phyloP scores from a whole-genome alignment of 2,113 vertebrate genomes.

The Ammodytes marinus region DNA sequence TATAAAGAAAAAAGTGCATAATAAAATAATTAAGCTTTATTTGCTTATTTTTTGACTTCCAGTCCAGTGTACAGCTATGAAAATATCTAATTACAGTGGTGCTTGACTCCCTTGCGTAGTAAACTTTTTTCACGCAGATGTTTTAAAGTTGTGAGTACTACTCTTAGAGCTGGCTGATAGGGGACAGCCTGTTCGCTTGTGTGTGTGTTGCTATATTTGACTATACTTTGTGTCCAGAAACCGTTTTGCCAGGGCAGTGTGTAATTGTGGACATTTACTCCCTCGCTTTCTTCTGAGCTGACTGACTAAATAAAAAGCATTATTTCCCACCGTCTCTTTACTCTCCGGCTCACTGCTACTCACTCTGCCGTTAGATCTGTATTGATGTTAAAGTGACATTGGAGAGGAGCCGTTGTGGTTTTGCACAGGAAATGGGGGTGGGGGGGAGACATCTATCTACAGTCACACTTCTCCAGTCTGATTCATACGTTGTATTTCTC shows the following conservation, averaged over 20 bases:
- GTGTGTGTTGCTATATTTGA: slow-evolving; percentile 31
- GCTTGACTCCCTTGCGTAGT: not conserved
- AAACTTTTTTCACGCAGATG: slow-evolving; percentile 11
- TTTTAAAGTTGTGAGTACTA: not conserved
- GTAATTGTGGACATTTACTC: slow-evolving; percentile 44
- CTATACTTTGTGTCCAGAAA: not conserved
- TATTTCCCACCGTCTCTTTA: not conserved
- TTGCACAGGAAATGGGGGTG: slow-evolving; percentile 44
- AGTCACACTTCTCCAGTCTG: slow-evolving; percentile 4
- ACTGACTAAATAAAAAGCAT: not conserved
- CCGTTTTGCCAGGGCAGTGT: slow-evolving; percentile 13
- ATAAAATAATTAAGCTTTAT: too few relatives aligned
- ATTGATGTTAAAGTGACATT: not conserved
- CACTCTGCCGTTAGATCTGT: not conserved
- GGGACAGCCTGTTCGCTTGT: not conserved
- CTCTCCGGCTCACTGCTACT: not conserved
- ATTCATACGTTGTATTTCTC: slow-evolving; percentile 10
- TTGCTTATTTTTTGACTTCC: too few relatives aligned
- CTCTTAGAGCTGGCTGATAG: not conserved
- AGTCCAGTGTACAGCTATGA: not conserved
- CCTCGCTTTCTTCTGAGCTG: not conserved
- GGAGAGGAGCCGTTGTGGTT: not conserved
- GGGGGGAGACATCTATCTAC: not conserved
- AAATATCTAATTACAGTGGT: not conserved
- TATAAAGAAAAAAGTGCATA: too few relatives aligned